Conservation (phyloP, 2,113 vertebrate species). For the Ceuthmochares aereus region DNA sequence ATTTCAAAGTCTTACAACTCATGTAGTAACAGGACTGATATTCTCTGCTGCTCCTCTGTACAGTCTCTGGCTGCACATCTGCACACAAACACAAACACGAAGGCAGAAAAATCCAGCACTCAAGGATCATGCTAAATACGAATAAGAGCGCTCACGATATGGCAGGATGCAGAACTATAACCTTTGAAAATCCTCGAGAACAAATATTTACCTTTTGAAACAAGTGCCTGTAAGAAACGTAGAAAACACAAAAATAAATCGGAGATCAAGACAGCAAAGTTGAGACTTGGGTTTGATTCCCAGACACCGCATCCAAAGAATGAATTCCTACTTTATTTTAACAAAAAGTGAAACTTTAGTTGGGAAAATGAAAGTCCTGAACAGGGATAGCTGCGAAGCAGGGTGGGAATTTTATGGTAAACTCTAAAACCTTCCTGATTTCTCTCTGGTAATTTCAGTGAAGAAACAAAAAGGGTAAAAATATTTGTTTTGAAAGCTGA, state of each 20-base stretch:
- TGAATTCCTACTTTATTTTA: neutral
- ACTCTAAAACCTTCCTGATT: neutral
- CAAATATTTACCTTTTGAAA: neutral
- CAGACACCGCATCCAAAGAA: neutral
- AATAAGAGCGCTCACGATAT: fast-evolving
- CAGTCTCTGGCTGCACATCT: neutral
- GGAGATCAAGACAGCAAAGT: neutral
- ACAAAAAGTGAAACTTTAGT: neutral
- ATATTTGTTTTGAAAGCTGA: neutral
- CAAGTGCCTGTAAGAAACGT: neutral
- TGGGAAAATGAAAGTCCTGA: neutral
- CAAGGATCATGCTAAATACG: neutral
- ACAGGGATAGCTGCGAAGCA: fast-evolving
- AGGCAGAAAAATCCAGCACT: neutral
- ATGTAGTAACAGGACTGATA: neutral
- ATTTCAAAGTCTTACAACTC: neutral
- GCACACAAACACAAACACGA: neutral
- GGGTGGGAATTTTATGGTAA: neutral
- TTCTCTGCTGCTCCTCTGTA: neutral
- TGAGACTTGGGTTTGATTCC: neutral
- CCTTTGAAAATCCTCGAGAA: neutral
- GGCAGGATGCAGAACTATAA: neutral
- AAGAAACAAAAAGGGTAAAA: neutral
- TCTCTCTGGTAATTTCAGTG: neutral
- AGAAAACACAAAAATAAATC: neutral